phyloP scores from a whole-genome alignment of 2,797 vertebrate species.

The Megaceryle alcyon region DNA sequence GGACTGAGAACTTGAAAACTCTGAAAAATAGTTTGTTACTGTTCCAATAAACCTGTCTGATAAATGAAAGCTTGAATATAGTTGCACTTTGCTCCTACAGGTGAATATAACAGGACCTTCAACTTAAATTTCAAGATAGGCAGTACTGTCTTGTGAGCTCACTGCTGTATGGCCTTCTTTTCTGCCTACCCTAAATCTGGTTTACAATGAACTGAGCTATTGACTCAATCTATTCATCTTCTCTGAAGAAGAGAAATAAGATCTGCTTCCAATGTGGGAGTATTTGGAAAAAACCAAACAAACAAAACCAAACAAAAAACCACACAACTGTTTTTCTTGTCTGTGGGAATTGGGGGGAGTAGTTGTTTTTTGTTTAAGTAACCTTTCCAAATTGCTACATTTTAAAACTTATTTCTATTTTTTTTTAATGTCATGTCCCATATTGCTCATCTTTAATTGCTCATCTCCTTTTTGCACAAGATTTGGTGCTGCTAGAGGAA shows the following conservation, averaged over 20 bases:
- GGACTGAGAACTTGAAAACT: neutral
- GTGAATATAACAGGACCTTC: neutral
- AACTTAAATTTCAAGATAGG: neutral
- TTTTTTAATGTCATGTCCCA: neutral
- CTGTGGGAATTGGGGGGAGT: neutral
- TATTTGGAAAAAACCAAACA: neutral
- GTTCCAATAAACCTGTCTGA: slow-evolving; percentile 7
- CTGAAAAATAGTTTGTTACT: neutral
- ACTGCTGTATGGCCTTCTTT: neutral
- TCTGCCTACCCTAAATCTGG: neutral
- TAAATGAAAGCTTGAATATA: neutral
- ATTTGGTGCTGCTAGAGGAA: neutral
- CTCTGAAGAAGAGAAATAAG: neutral
- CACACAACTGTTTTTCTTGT: neutral
- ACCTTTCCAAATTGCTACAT: neutral
- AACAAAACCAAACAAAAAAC: too few relatives aligned
- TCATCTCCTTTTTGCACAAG: neutral
- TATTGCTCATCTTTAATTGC: neutral
- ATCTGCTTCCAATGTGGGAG: neutral
- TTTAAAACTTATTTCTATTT: neutral
- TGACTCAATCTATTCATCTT: neutral
- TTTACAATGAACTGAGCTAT: neutral
- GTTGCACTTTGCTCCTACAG: neutral
- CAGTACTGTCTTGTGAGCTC: neutral
- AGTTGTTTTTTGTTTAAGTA: neutral